A percentile compares a stretch with the other conserved stretches of the same genome.
Evolutionary conservation across 2,113 vertebrate species (phyloP).

Genomic region (Damaliscus lunatus): DNA sequence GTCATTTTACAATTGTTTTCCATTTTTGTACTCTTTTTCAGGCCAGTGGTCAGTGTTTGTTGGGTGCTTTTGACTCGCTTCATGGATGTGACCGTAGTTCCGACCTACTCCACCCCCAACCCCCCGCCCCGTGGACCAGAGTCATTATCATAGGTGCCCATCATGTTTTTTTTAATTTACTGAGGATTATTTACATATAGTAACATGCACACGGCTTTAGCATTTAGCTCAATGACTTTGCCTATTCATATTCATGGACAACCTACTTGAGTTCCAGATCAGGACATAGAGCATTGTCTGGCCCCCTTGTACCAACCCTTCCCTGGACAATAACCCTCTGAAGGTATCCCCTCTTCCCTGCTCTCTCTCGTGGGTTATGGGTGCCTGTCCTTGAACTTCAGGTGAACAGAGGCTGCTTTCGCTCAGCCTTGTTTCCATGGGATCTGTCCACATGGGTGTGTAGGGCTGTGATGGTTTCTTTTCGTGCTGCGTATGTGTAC

Average conservation of each 20-base stretch:
- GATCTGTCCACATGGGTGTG: rapidly evolving
- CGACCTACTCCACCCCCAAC: neutral
- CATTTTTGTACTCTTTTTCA: neutral
- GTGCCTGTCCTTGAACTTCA: neutral
- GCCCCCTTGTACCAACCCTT: too few relatives aligned
- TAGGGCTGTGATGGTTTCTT: neutral
- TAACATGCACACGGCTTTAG: neutral
- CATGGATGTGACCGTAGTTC: neutral
- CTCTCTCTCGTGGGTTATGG: neutral
- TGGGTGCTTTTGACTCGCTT: neutral
- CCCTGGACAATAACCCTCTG: neutral
- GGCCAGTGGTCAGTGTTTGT: neutral
- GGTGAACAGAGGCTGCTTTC: neutral
- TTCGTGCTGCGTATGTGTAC: neutral
- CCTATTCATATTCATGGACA: neutral
- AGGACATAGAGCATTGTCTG: neutral
- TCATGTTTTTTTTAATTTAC: neutral
- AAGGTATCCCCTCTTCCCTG: neutral
- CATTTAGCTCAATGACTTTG: neutral
- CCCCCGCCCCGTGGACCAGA: neutral
- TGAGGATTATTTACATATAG: neutral
- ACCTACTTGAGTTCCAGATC: neutral
- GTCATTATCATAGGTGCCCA: neutral
- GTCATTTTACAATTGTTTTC: neutral
- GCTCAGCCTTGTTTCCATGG: neutral